phyloP scores from a whole-genome alignment of 2,113 vertebrate species.

The Urocolius indicus region DNA sequence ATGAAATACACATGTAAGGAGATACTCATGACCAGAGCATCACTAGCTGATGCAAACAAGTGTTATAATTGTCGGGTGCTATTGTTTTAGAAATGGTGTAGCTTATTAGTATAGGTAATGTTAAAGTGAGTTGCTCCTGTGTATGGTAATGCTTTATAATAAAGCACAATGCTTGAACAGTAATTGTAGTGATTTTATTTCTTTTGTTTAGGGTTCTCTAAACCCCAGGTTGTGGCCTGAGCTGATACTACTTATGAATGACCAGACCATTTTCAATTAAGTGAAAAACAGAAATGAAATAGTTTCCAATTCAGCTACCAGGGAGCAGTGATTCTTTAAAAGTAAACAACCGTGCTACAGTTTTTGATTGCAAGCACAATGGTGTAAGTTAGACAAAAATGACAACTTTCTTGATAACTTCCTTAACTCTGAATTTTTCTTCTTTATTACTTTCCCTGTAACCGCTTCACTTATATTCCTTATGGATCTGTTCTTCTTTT shows the following conservation, averaged over 20 bases:
- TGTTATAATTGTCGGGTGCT: neutral
- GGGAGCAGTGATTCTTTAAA: neutral
- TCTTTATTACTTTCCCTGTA: neutral
- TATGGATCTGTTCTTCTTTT: neutral
- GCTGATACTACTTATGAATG: neutral
- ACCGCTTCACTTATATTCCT: neutral
- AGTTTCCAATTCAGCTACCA: neutral
- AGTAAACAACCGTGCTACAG: neutral
- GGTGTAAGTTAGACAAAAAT: neutral
- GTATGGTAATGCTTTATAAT: neutral
- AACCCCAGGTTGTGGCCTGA: neutral
- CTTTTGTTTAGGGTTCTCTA: conserved; percentile 2
- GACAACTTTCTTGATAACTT: neutral
- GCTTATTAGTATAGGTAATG: neutral
- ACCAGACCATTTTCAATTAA: neutral
- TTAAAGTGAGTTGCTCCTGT: neutral
- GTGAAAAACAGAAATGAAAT: neutral
- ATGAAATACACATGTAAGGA: neutral
- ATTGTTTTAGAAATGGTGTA: neutral
- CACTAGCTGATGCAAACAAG: neutral
- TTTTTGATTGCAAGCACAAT: neutral
- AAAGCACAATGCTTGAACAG: neutral
- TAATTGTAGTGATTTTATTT: neutral
- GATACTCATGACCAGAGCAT: neutral
- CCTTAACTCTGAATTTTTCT: neutral